Base-by-base conservation (phyloP, 2,888 invertebrate species). In the Pristionchus entomophagus region DNA sequence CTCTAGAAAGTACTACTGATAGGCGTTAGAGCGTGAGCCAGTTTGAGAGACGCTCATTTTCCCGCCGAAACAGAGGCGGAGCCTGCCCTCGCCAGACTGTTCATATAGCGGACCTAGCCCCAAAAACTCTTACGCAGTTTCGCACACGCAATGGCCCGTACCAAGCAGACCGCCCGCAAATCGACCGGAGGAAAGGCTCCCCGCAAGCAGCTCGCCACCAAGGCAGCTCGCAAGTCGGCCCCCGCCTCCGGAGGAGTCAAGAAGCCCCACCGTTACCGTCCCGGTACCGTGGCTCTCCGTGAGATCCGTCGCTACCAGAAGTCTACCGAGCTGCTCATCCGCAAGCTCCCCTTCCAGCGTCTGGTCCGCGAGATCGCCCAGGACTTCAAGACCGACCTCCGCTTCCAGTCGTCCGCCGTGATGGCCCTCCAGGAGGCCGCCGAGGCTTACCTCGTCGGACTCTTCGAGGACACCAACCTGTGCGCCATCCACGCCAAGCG, bases 161-260 rank as follows among this genome's bases (percentile, higher is more conserved):
- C 97, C 49, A 97, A 97, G 96, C 97, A 97, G 94, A 97, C 97
- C 86, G 97, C 97, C 86, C 97, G 97, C 96, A 97, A 97, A 95
- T 97, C 97, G 0, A 97, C 97, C 86, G 97, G 97, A 96, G 97
- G 97, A 93, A 97, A 97, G 95, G 97, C 97, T 92, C 97, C 97
- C 87, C 96, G 97, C 93, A 97, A 97, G 95, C 97, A 97, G 94
- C 93, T 96, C 87, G 97, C 97, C 78, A 97, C 97, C 84, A 97
- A 97, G 95, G 97, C 97, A 53, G 97, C 97, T 53, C 96, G 97
- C 94, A 97, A 97, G 95, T 97, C 96, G 88, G 97, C 97, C 56
- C 97, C 97, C 41, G 96, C 97, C 90, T 97, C 97, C 91, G 97
- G 97, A 91, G 97, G 87, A 38, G 87, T 87, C 86, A 97, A 97